These are phyloP conservation scores for Astreopora myriophthalma DNA, from an alignment of 64 coral and sea anemone genomes.

Conservation along the genomic window DNA sequence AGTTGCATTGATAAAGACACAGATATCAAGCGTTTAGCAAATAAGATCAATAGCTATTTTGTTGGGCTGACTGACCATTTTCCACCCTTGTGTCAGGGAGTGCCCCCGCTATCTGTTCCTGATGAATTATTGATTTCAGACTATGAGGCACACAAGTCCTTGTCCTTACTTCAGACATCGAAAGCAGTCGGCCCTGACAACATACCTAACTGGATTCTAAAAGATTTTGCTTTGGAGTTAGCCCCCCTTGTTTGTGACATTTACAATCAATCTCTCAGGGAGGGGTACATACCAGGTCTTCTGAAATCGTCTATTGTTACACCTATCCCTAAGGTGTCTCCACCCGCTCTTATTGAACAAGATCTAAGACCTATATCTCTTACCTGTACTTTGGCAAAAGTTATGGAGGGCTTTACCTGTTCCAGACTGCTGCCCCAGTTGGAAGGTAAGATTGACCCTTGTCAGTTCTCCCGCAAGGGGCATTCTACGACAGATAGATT, in stretches of 20 bases:
- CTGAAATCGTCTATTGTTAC: conserved; percentile 51
- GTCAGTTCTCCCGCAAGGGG: conserved; percentile 9
- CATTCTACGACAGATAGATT: conserved; percentile 16
- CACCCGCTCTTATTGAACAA: conserved; percentile 12
- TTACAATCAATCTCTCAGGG: conserved; percentile 72
- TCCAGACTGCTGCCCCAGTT: not conserved
- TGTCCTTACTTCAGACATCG: no score
- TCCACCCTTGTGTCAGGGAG: no score
- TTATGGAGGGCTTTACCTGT: conserved; percentile 39
- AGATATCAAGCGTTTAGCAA: no score
- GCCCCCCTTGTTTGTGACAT: conserved; percentile 56
- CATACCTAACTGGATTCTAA: no score
- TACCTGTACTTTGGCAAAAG: conserved; percentile 10
- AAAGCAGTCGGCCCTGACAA: no score
- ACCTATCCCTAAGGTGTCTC: conserved; percentile 24
- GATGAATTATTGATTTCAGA: no score
- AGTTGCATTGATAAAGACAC: no score
- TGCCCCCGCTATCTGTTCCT: no score
- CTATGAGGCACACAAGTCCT: no score
- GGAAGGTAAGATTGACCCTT: not conserved
- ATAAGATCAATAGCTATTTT: no score
- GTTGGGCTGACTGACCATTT: no score
- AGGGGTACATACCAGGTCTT: conserved; percentile 42
- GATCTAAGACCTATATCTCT: conserved; percentile 55
- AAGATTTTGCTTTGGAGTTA: conserved; percentile 65